A percentile compares a stretch with the other conserved stretches of the same genome.
These are phyloP conservation scores for Acrocephalus arundinaceus DNA, from an alignment of 2,113 vertebrate genomes.

Conservation along the genomic window DNA sequence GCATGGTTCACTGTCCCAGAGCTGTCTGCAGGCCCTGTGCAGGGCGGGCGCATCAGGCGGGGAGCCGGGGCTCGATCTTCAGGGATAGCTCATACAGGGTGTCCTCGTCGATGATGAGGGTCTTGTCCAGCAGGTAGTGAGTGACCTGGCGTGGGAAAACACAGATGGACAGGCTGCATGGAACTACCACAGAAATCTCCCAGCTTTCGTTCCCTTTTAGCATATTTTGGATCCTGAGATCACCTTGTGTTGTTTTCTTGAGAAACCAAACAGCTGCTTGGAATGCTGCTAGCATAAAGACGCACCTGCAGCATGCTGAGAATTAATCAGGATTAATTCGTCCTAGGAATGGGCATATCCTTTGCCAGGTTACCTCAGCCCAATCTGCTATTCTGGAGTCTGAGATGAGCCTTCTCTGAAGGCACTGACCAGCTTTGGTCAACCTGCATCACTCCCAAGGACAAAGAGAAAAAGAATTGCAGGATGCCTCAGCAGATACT, in stretches of 20 bases:
- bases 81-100: slow-evolving; percentile 95
- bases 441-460: neutral
- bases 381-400: neutral
- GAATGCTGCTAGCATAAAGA: neutral
- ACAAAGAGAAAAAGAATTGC: neutral
- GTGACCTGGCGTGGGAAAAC: slow-evolving; percentile 82
- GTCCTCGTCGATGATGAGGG: slow-evolving; percentile 95
- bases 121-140: slow-evolving; percentile 95
- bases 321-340: neutral
- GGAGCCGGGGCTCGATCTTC: slow-evolving; percentile 94
- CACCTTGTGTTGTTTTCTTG: fast-evolving
- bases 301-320: neutral
- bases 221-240: neutral
- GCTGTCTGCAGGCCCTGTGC: neutral
- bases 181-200: neutral
- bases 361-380: neutral
- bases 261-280: neutral
- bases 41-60: slow-evolving; percentile 82
- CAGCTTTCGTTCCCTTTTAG: neutral
- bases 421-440: neutral
- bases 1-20: slow-evolving; percentile 37
- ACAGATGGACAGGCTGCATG: neutral
- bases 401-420: neutral
- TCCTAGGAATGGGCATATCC: neutral
- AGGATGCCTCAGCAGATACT: neutral